A percentile compares a stretch with the other conserved stretches of the same genome.
Evolutionary conservation across 2,797 vertebrate genomes (phyloP).

Genomic region (Fistularia commersonii): DNA sequence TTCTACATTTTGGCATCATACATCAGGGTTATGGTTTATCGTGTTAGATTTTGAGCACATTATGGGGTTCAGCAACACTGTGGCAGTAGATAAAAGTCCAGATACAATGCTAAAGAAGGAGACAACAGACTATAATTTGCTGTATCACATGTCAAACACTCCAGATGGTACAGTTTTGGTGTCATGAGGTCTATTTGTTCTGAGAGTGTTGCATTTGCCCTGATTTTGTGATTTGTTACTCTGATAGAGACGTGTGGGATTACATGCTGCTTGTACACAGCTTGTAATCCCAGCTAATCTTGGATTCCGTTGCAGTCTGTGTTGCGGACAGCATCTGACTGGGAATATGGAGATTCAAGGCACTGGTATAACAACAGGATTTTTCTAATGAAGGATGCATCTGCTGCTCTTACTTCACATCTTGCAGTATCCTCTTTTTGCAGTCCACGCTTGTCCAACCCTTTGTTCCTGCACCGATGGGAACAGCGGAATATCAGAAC

Average conservation of each 20-base stretch:
- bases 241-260: conserved; percentile 47
- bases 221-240: conserved; percentile 46
- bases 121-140: too few species aligned
- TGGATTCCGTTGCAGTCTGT: conserved; percentile 54
- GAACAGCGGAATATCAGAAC: conserved; percentile 72
- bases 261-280: conserved; percentile 45
- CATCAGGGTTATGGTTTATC: too few species aligned
- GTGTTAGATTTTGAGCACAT: too few species aligned
- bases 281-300: conserved; percentile 75
- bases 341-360: conserved; percentile 34
- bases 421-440: conserved; percentile 59
- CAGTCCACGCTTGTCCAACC: conserved; percentile 74
- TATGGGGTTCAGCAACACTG: too few species aligned
- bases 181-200: too few species aligned
- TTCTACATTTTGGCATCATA: too few species aligned
- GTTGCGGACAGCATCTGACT: conserved; percentile 21
- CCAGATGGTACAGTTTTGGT: too few species aligned
- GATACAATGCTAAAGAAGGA: too few species aligned
- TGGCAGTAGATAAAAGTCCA: too few species aligned
- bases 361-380: conserved; percentile 1
- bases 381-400: conserved; percentile 70
- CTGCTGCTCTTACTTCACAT: conserved; percentile 70
- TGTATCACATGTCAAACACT: too few species aligned
- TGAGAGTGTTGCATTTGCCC: too few species aligned
- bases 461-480: conserved; percentile 80